Conservation (phyloP, 2,797 vertebrate genomes). For the Tenualosa thibaudeaui region DNA sequence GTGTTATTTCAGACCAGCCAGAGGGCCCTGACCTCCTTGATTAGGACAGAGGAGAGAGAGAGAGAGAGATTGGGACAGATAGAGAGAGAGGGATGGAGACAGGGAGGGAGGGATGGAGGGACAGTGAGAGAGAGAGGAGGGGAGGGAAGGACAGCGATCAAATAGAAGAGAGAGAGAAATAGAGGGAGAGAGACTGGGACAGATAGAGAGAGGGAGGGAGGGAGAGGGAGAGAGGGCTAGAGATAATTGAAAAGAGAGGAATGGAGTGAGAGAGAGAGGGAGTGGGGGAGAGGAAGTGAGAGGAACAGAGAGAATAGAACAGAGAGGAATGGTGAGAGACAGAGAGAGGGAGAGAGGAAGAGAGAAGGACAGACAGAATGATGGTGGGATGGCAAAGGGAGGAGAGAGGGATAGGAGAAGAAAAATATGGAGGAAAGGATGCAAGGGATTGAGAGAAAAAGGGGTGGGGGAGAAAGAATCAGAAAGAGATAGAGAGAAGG, state of each 20-base stretch:
- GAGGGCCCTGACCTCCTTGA: constrained; percentile 21
- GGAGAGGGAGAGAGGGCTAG: neutral
- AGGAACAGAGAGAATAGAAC: neutral
- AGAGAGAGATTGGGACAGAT: neutral
- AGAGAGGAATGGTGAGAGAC: neutral
- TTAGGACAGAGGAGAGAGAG: neutral
- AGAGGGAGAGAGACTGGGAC: constrained; percentile 50
- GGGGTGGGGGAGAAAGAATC: constrained; percentile 50
- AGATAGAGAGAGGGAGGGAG: too few species aligned
- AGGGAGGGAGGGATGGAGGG: neutral
- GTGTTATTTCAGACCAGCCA: constrained; percentile 39
- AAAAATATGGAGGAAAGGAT: neutral
- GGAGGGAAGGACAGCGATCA: constrained; percentile 29
- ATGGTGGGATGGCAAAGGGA: constrained; percentile 52
- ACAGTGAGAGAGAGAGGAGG: neutral
- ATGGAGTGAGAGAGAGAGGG: too few species aligned
- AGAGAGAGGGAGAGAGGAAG: neutral
- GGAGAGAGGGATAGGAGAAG: neutral
- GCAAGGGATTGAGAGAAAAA: neutral
- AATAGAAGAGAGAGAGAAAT: constrained; percentile 37
- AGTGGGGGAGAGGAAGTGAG: too few species aligned
- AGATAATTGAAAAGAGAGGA: too few species aligned
- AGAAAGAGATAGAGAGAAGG: neutral
- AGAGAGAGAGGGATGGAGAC: neutral
- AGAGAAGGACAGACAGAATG: constrained; percentile 48